Conservation (phyloP, 2,888 invertebrate genomes). For the Scotopteryx bipunctaria region DNA sequence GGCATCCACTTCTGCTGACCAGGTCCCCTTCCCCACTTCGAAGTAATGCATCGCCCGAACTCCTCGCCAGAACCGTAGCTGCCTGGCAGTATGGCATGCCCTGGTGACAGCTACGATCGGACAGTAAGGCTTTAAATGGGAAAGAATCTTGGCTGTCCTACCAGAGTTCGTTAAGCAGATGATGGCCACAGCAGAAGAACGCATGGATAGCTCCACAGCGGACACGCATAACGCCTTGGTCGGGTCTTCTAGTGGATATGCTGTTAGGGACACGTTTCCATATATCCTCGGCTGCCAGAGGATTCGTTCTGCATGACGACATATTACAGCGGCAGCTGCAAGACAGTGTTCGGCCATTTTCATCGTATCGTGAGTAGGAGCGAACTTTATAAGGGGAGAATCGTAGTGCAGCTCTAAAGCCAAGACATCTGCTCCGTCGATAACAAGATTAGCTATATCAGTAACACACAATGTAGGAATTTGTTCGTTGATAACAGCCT, state of each 20-base stretch:
- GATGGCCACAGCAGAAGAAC: constrained; percentile 78
- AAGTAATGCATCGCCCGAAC: constrained; percentile 81
- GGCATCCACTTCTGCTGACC: constrained; percentile 66
- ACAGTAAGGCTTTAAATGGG: constrained; percentile 87
- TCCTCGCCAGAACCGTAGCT: constrained; percentile 80
- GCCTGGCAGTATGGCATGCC: constrained; percentile 86
- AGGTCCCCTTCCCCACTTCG: constrained; percentile 58
- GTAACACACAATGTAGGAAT: constrained; percentile 89
- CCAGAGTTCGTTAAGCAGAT: constrained; percentile 90
- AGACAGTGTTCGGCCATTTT: constrained; percentile 86
- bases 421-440: constrained; percentile 95
- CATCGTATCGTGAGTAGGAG: constrained; percentile 58
- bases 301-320: constrained; percentile 93
- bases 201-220: constrained; percentile 69
- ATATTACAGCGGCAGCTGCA: constrained; percentile 88
- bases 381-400: constrained; percentile 66
- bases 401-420: constrained; percentile 86
- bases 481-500: constrained; percentile 93
- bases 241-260: constrained; percentile 80
- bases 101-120: constrained; percentile 90
- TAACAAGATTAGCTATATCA: constrained; percentile 95
- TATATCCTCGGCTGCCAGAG: constrained; percentile 92
- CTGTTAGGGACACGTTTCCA: constrained; percentile 86
- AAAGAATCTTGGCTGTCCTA: constrained; percentile 87
- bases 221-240: constrained; percentile 79